phyloP scores from a whole-genome alignment of 2,888 invertebrate species.

The Dermolepida albohirtum region DNA sequence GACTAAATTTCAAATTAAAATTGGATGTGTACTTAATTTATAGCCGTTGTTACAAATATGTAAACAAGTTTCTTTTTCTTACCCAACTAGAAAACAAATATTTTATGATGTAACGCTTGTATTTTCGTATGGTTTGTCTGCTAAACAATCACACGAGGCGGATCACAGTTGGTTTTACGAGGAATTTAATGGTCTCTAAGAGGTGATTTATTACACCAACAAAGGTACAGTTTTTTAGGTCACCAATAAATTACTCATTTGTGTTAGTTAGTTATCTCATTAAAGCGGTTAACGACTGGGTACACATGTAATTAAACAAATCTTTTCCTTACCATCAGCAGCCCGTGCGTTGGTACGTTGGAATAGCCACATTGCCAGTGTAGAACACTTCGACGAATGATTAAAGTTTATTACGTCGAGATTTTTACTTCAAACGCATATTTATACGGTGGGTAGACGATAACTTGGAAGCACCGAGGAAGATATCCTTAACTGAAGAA shows the following conservation, averaged over 20 bases:
- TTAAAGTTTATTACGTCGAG: no score
- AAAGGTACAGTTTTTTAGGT: slow-evolving; percentile 33
- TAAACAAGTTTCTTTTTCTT: slow-evolving; percentile 23
- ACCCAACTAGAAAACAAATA: slow-evolving; percentile 29
- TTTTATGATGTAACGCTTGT: slow-evolving; percentile 33
- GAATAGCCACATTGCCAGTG: not conserved
- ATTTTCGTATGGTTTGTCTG: not conserved
- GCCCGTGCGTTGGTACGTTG: not conserved
- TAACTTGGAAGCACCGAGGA: no score
- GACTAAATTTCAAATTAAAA: no score
- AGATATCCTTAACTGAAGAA: no score
- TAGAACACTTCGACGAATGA: not conserved
- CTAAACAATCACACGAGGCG: slow-evolving; percentile 23
- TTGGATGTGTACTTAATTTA: slow-evolving; percentile 12
- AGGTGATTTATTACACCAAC: slow-evolving; percentile 33
- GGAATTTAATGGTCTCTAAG: slow-evolving; percentile 27
- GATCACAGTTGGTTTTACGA: slow-evolving; percentile 28
- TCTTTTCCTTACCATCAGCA: not conserved
- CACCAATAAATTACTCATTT: slow-evolving; percentile 31
- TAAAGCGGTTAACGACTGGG: slow-evolving; percentile 14
- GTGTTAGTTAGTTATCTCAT: slow-evolving; percentile 28
- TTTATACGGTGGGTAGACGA: no score
- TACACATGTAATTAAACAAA: slow-evolving; percentile 15
- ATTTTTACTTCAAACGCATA: no score
- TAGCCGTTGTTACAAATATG: slow-evolving; percentile 19